Percentiles rank a stretch among this genome's conserved stretches.
phyloP scores from a whole-genome alignment of 2,113 vertebrate species.

The Nothobranchius kuhntae region DNA sequence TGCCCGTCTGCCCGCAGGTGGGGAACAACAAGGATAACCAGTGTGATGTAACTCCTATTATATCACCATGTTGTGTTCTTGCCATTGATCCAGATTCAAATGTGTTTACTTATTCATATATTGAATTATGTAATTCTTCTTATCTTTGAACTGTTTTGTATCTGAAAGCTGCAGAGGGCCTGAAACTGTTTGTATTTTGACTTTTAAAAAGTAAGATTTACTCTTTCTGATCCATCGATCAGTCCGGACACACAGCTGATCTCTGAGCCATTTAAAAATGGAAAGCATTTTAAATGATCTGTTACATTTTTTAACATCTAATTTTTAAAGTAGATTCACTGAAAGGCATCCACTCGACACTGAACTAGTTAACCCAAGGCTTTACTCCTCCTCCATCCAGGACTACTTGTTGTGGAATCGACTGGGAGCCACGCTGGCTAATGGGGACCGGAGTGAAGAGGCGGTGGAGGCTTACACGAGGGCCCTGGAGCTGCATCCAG shows the following conservation, averaged over 20 bases:
- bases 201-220: too few species aligned
- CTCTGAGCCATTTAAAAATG: too few species aligned
- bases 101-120: too few species aligned
- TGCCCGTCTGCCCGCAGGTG: constrained; percentile 50
- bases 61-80: constrained; percentile 23
- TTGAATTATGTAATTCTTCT: too few species aligned
- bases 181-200: neutral
- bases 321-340: too few species aligned
- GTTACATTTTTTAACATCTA: neutral
- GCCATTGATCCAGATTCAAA: too few species aligned
- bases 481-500: constrained; percentile 94
- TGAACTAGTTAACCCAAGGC: neutral
- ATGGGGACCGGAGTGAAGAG: constrained; percentile 94
- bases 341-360: neutral
- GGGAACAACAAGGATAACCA: constrained; percentile 57
- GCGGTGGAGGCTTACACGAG: constrained; percentile 94
- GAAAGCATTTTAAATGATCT: neutral
- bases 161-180: neutral
- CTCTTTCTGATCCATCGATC: too few species aligned
- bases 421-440: constrained; percentile 94
- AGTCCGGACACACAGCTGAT: too few species aligned
- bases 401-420: constrained; percentile 98
- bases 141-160: constrained; percentile 23
- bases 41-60: constrained; percentile 45
- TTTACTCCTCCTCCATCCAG: constrained; percentile 64